These are phyloP conservation scores for Macrosiphum euphorbiae DNA, from an alignment of 2,888 invertebrate genomes.

Conservation along the genomic window DNA sequence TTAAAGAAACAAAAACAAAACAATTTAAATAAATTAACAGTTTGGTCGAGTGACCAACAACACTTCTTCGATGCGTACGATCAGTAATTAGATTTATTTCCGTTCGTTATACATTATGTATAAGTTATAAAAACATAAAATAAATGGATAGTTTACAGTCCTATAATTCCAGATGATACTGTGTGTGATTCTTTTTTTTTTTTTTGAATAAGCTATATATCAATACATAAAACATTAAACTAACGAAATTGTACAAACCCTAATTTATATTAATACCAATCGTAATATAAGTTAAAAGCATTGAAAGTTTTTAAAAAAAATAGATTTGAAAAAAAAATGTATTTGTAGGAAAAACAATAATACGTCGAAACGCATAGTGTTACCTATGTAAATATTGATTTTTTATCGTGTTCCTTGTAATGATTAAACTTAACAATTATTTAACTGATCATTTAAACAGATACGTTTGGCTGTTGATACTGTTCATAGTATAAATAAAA, in stretches of 20 bases:
- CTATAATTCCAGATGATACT: not conserved
- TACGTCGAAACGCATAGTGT: not conserved
- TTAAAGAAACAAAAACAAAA: not conserved
- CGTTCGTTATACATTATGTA: not conserved
- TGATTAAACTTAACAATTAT: not conserved
- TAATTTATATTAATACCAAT: not conserved
- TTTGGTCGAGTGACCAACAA: not conserved
- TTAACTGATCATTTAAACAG: not conserved
- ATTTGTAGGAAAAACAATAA: not conserved
- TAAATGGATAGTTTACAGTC: not conserved
- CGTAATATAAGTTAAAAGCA: not conserved
- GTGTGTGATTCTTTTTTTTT: not conserved
- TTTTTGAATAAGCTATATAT: not conserved
- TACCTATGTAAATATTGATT: not conserved
- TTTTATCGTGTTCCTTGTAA: not conserved
- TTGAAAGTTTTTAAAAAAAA: not conserved
- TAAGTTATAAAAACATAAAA: not conserved
- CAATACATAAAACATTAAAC: not conserved
- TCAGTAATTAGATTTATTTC: not conserved
- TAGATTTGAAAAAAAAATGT: not conserved
- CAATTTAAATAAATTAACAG: not conserved
- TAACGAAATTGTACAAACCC: not conserved
- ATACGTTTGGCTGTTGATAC: not conserved
- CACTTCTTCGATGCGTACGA: not conserved
- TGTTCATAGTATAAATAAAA: not conserved